Conservation (phyloP, 2,888 invertebrate species). For the Neocrepidodera transversa region DNA sequence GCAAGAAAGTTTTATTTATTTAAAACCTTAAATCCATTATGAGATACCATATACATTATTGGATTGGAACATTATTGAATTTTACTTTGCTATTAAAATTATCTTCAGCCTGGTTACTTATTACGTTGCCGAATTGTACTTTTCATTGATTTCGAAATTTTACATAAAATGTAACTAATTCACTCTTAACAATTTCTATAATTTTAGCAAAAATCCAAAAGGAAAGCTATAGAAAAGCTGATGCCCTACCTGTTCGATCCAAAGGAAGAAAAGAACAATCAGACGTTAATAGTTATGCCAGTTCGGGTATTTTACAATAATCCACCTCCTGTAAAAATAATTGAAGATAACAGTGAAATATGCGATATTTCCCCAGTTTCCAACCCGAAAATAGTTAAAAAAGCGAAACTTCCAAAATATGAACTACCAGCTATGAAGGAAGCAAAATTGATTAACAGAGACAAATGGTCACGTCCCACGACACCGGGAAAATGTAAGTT, state of each 20-base stretch:
- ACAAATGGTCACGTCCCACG: constrained; percentile 32
- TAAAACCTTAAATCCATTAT: no score
- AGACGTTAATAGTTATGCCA: constrained; percentile 47
- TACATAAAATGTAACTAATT: background rate
- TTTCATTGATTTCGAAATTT: no score
- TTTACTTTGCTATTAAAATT: no score
- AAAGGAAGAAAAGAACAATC: constrained; percentile 18
- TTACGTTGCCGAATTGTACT: no score
- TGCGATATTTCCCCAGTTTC: background rate
- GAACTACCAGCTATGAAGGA: constrained; percentile 38
- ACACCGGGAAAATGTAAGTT: constrained; percentile 32
- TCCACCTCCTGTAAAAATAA: background rate
- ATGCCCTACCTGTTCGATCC: constrained; percentile 39
- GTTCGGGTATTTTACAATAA: constrained; percentile 49
- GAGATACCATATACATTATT: no score
- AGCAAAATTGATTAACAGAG: constrained; percentile 30
- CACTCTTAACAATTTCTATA: no score
- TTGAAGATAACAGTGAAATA: constrained; percentile 2
- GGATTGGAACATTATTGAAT: no score
- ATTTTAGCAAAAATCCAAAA: constrained; percentile 8
- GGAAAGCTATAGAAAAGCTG: constrained; percentile 28
- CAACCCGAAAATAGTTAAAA: background rate
- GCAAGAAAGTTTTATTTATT: no score
- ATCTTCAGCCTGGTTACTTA: no score
- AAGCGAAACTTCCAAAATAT: constrained; percentile 17